Evolutionary conservation across 2,113 vertebrate genomes (phyloP).

Genomic region (Murina feae): DNA sequence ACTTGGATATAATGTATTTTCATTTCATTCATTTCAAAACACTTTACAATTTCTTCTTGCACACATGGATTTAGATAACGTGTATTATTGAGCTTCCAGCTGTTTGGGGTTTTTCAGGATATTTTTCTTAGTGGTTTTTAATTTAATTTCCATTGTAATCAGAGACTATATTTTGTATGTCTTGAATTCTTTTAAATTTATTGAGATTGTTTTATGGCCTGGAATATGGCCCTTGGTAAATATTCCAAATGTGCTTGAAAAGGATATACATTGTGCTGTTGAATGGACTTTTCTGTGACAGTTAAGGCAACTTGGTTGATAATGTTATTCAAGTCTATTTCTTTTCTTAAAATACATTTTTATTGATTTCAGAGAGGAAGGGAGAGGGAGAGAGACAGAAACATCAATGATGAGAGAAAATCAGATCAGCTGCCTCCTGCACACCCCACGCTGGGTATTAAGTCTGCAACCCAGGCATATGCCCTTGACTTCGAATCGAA

Average conservation of each 20-base stretch:
- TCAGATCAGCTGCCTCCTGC: too few relatives aligned
- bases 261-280: not conserved
- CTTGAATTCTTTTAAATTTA: not conserved
- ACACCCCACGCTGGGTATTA: too few relatives aligned
- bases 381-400: too few relatives aligned
- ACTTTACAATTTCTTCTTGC: not conserved
- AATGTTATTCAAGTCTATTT: not conserved
- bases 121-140: constrained; percentile 2
- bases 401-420: too few relatives aligned
- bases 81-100: not conserved
- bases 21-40: not conserved
- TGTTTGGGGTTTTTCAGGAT: not conserved
- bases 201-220: not conserved
- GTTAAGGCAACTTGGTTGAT: not conserved
- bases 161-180: not conserved
- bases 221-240: not conserved
- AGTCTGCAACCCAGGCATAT: too few relatives aligned
- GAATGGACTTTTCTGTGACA: not conserved
- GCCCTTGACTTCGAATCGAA: too few relatives aligned
- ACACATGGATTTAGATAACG: not conserved
- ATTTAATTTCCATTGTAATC: not conserved
- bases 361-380: too few relatives aligned
- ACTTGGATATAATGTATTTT: not conserved
- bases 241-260: not conserved
- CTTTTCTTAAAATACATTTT: too few relatives aligned